These are phyloP conservation scores for Anodontia alba DNA, from an alignment of 2,888 invertebrate genomes.

Conservation along the genomic window DNA sequence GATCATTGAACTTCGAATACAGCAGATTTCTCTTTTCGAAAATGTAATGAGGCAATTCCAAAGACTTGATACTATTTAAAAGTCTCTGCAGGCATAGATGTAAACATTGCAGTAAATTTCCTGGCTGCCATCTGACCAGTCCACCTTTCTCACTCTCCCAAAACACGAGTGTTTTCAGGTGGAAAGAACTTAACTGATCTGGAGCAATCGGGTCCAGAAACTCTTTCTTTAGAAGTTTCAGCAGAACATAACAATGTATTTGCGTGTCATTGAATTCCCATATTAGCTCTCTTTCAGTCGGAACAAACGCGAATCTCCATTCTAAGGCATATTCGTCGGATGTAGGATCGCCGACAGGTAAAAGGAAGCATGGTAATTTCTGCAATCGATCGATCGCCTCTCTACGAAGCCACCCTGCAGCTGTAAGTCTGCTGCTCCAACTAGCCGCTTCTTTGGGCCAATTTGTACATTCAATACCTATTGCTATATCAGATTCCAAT, in stretches of 20 bases:
- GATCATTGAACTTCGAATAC: neutral
- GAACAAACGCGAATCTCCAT: constrained; percentile 7
- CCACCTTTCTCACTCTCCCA: neutral
- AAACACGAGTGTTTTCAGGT: constrained; percentile 2
- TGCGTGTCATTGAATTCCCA: constrained; percentile 1
- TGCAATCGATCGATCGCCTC: neutral
- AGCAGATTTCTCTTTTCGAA: neutral
- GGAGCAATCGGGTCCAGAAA: neutral
- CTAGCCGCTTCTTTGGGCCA: neutral
- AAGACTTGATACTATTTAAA: neutral
- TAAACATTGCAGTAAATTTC: neutral
- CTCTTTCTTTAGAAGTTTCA: neutral
- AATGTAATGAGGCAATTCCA: neutral
- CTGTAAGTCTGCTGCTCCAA: neutral
- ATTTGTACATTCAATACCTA: neutral
- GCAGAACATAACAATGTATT: neutral
- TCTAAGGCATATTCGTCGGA: neutral
- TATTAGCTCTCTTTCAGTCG: neutral
- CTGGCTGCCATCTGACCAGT: neutral
- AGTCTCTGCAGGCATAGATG: neutral
- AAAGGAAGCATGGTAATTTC: neutral
- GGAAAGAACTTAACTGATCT: constrained; percentile 6
- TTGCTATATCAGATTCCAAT: neutral
- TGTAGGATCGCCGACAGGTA: neutral
- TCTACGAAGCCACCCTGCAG: neutral